Evolutionary conservation across 2,888 invertebrate genomes (phyloP).

Genomic region (Aproaerema taeniolella): DNA sequence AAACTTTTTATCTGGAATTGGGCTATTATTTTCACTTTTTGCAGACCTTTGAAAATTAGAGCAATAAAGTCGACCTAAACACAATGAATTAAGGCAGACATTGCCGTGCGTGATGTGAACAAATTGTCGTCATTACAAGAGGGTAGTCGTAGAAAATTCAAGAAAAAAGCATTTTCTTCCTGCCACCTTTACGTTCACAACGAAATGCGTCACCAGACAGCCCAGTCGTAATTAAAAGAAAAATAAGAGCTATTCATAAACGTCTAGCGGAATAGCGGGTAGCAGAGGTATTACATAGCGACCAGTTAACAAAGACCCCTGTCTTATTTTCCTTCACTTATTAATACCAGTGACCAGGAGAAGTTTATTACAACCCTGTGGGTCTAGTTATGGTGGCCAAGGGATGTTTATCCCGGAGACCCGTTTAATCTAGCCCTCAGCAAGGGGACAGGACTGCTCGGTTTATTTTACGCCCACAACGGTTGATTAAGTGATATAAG

Average conservation of each 20-base stretch:
- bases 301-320: slow-evolving; percentile 39
- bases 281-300: slow-evolving; percentile 52
- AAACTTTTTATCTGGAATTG: no score
- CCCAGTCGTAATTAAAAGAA: slow-evolving; percentile 70
- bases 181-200: no score
- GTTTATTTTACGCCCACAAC: slow-evolving; percentile 45
- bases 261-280: slow-evolving; percentile 58
- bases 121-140: no score
- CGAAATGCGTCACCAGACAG: slow-evolving; percentile 47
- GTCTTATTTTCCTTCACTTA: slow-evolving; percentile 20
- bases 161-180: no score
- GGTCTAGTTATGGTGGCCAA: slow-evolving; percentile 40
- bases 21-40: no score
- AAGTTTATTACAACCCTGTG: slow-evolving; percentile 18
- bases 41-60: no score
- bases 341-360: slow-evolving; percentile 18
- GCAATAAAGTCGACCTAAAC: no score
- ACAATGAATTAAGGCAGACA: no score
- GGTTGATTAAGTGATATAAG: slow-evolving; percentile 56
- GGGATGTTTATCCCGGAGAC: slow-evolving; percentile 56
- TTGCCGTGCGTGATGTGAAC: no score
- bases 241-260: slow-evolving; percentile 75
- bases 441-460: slow-evolving; percentile 39
- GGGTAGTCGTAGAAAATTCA: no score
- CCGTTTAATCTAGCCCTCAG: slow-evolving; percentile 73